A percentile compares a stretch with the other conserved stretches of the same genome.
These are phyloP conservation scores for Dione juno DNA, from an alignment of 2,888 invertebrate species.

Conservation along the genomic window DNA sequence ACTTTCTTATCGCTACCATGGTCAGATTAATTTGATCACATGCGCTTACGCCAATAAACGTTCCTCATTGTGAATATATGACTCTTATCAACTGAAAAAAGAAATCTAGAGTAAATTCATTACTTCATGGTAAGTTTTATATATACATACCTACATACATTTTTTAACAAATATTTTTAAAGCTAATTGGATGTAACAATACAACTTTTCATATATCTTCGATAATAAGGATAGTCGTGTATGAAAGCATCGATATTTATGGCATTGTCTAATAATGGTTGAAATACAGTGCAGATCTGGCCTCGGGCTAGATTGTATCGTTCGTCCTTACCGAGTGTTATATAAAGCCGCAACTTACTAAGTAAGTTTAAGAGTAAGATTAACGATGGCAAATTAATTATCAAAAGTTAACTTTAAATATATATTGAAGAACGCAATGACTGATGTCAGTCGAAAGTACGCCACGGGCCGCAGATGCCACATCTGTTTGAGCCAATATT, in stretches of 20 bases:
- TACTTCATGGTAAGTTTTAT: too few relatives aligned
- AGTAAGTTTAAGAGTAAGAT: not conserved
- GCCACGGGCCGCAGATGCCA: too few relatives aligned
- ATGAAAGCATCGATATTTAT: constrained; percentile 49
- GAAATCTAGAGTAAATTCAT: too few relatives aligned
- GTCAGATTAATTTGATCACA: too few relatives aligned
- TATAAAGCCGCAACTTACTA: constrained; percentile 27
- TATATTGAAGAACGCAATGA: not conserved
- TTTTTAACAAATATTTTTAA: not conserved
- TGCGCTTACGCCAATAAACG: too few relatives aligned
- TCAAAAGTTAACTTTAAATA: not conserved
- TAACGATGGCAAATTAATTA: constrained; percentile 6
- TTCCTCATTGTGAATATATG: too few relatives aligned
- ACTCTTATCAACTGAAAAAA: too few relatives aligned
- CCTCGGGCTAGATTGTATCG: constrained; percentile 45
- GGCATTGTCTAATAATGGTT: constrained; percentile 54
- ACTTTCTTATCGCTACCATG: too few relatives aligned
- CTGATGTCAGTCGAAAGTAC: not conserved
- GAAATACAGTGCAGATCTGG: constrained; percentile 49
- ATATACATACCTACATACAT: too few relatives aligned
- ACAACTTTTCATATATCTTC: constrained; percentile 40
- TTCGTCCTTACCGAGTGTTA: constrained; percentile 30
- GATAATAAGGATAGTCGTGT: constrained; percentile 41
- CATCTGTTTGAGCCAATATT: not conserved
- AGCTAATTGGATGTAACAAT: constrained; percentile 27